Evolutionary conservation across 2,888 invertebrate species (phyloP).

Genomic region (Archaeoteleia sp.): DNA sequence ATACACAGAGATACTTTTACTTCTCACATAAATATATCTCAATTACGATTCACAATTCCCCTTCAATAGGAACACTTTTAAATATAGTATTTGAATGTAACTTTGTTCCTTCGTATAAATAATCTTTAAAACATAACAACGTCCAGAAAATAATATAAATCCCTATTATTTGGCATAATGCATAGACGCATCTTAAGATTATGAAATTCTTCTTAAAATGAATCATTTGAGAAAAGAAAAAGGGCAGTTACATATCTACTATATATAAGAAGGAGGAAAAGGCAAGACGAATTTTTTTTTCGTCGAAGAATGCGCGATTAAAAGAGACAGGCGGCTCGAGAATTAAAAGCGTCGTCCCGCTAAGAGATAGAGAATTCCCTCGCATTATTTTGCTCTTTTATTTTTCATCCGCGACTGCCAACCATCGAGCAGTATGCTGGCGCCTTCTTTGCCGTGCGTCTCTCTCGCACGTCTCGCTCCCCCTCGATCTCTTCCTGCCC

Average conservation of each 20-base stretch:
- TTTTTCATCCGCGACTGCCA: slow-evolving; percentile 52
- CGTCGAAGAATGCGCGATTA: slow-evolving; percentile 59
- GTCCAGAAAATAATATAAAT: no score
- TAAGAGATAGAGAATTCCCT: slow-evolving; percentile 66
- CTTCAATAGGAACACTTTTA: no score
- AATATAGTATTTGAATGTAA: no score
- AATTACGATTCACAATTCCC: no score
- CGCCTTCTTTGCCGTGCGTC: slow-evolving; percentile 15
- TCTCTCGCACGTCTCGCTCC: slow-evolving; percentile 16
- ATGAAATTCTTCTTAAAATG: slow-evolving; percentile 30
- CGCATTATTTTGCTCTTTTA: slow-evolving; percentile 57
- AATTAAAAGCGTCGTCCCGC: slow-evolving; percentile 66
- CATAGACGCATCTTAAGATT: background rate
- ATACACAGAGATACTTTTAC: no score
- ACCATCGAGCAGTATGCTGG: slow-evolving; percentile 6
- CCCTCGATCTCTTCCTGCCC: slow-evolving; percentile 26
- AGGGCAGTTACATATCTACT: slow-evolving; percentile 21
- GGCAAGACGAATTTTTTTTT: slow-evolving; percentile 41
- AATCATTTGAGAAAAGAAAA: slow-evolving; percentile 38
- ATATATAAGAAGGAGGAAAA: slow-evolving; percentile 17
- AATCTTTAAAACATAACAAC: no score
- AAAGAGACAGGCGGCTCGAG: slow-evolving; percentile 60
- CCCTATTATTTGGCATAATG: no score
- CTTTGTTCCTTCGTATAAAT: no score
- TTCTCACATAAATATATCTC: no score